phyloP scores from a whole-genome alignment of 2,113 vertebrate species.

The Platycercus adscitus region DNA sequence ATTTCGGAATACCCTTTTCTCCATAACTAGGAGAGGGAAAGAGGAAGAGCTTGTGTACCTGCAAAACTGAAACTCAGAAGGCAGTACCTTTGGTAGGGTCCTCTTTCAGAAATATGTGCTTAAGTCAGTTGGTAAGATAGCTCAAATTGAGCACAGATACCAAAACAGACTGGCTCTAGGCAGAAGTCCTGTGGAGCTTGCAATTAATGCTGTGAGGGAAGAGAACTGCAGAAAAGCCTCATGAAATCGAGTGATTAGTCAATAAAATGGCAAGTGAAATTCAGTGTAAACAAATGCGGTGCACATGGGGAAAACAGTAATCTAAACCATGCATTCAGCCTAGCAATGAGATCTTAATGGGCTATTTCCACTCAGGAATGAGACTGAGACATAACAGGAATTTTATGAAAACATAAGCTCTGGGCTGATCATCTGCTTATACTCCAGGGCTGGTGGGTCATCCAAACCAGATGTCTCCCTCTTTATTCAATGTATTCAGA shows the following conservation, averaged over 20 bases:
- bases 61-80: background rate
- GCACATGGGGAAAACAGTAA: conserved; percentile 34
- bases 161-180: background rate
- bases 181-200: background rate
- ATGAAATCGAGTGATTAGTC: conserved; percentile 28
- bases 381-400: background rate
- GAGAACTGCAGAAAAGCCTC: background rate
- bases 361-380: background rate
- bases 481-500: background rate
- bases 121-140: background rate
- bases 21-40: background rate
- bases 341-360: conserved; percentile 35
- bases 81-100: background rate
- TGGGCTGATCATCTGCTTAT: background rate
- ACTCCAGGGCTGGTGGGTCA: background rate
- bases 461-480: background rate
- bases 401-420: conserved; percentile 33
- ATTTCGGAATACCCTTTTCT: background rate
- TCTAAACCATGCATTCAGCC: background rate
- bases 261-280: conserved; percentile 49
- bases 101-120: background rate
- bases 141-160: background rate
- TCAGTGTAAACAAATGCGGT: conserved; percentile 29
- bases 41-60: background rate
- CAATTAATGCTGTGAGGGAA: background rate